Percentiles rank a stretch among this genome's conserved stretches.
These are phyloP conservation scores for Diarsia rubi DNA, from an alignment of 2,888 invertebrate genomes.

Conservation along the genomic window DNA sequence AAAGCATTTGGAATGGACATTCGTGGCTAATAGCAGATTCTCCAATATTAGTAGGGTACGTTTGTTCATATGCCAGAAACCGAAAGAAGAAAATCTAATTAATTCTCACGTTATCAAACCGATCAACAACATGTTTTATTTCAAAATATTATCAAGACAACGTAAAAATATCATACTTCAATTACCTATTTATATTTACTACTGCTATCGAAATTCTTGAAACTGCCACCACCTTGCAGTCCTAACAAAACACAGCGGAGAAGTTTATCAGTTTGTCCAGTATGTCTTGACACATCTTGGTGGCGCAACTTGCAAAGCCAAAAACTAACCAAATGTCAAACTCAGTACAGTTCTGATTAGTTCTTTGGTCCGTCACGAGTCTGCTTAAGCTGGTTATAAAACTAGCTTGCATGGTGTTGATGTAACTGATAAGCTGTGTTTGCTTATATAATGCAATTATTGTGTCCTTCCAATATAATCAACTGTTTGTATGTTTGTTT, in stretches of 20 bases:
- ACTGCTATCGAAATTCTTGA: slow-evolving; percentile 26
- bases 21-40: neutral
- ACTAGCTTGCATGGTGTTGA: neutral
- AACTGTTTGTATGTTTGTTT: slow-evolving; percentile 22
- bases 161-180: neutral
- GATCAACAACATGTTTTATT: neutral
- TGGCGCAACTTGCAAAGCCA: slow-evolving; percentile 6
- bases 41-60: neutral
- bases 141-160: neutral
- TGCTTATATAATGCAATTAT: slow-evolving; percentile 44
- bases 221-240: slow-evolving; percentile 23
- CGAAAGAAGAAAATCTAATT: neutral
- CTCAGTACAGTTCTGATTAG: neutral
- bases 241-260: slow-evolving; percentile 40
- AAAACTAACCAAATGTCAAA: neutral
- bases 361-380: slow-evolving; percentile 1
- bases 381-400: neutral
- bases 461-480: slow-evolving; percentile 42
- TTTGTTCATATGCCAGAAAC: neutral
- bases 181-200: slow-evolving; percentile 11
- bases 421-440: slow-evolving; percentile 47
- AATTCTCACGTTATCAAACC: neutral
- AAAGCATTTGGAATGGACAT: neutral
- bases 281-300: slow-evolving; percentile 8
- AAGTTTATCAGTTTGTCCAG: slow-evolving; percentile 1